These are phyloP conservation scores for Metellina segmentata DNA, from an alignment of 2,888 invertebrate genomes.

Conservation along the genomic window DNA sequence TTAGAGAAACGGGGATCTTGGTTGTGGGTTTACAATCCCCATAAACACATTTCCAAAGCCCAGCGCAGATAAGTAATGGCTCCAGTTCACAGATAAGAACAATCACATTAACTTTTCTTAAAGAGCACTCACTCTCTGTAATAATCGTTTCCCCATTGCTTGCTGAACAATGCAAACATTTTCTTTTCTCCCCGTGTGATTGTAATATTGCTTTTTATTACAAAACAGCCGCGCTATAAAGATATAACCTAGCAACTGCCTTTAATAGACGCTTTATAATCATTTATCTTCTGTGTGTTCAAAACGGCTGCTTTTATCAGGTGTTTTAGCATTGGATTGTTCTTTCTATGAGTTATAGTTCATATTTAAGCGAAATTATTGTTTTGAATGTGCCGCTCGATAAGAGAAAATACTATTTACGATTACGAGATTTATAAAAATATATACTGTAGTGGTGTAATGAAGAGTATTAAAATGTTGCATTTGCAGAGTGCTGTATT, in stretches of 20 bases:
- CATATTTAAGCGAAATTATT: background rate
- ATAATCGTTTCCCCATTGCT: conserved; percentile 23
- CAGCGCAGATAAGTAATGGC: background rate
- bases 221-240: background rate
- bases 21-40: background rate
- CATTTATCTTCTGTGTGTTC: background rate
- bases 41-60: background rate
- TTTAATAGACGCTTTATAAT: background rate
- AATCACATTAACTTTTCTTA: conserved; percentile 42
- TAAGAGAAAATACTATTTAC: background rate
- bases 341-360: background rate
- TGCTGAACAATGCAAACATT: conserved; percentile 52
- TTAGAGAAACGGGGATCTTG: too few relatives aligned
- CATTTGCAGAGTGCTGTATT: too few relatives aligned
- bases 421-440: background rate
- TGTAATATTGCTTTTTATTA: background rate
- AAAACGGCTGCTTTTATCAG: background rate
- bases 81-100: conserved; percentile 41
- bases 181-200: conserved; percentile 24
- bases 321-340: background rate
- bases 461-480: too few relatives aligned
- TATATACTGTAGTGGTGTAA: too few relatives aligned
- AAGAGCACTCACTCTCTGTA: conserved; percentile 33
- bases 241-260: background rate
- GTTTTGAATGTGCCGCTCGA: background rate